Percentiles rank a stretch among this genome's conserved stretches.
Evolutionary conservation across 2,888 invertebrate genomes (phyloP).

Genomic region (Caradrina kadenii): DNA sequence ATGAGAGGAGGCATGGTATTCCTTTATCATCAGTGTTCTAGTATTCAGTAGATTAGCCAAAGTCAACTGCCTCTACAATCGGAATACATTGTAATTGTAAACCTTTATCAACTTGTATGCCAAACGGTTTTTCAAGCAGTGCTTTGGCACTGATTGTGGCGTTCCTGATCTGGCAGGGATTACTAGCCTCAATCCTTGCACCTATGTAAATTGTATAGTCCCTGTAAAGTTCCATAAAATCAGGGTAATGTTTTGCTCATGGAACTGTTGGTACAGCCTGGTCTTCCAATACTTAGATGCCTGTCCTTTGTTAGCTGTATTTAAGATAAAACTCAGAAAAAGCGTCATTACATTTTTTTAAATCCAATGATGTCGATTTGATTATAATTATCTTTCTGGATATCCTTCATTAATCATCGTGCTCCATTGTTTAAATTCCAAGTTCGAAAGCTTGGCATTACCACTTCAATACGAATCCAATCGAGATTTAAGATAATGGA

Average conservation of each 20-base stretch:
- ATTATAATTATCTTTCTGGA: constrained; percentile 22
- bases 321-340: neutral
- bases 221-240: constrained; percentile 3
- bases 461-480: constrained; percentile 42
- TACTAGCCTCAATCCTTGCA: constrained; percentile 24
- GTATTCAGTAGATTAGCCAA: neutral
- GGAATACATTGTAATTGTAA: constrained; percentile 32
- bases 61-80: neutral
- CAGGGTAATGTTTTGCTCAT: neutral
- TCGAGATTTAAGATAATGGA: constrained; percentile 57
- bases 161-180: constrained; percentile 31
- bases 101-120: constrained; percentile 35
- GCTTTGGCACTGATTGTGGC: constrained; percentile 41
- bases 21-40: neutral
- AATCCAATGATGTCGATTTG: neutral
- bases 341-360: neutral
- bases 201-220: constrained; percentile 12
- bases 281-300: neutral
- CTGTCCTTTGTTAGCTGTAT: neutral
- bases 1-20: neutral
- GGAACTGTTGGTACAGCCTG: neutral
- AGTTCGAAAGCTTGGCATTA: constrained; percentile 47
- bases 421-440: constrained; percentile 55
- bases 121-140: constrained; percentile 29
- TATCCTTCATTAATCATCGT: constrained; percentile 34